A percentile compares a stretch with the other conserved stretches of the same genome.
These are phyloP conservation scores for Daphoenositta chrysoptera DNA, from an alignment of 2,113 vertebrate genomes.

Conservation along the genomic window DNA sequence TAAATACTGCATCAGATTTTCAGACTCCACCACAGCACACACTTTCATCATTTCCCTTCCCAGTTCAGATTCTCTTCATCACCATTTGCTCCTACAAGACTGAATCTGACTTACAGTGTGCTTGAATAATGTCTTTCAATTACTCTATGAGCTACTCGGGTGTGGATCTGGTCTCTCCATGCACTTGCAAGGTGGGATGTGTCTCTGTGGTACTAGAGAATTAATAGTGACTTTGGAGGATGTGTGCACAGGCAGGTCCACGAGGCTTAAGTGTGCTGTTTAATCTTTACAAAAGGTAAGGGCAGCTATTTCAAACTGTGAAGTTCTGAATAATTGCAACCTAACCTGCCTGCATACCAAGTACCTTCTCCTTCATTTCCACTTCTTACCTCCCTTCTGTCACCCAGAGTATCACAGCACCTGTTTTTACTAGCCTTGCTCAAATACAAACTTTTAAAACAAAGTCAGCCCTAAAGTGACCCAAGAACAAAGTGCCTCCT, in stretches of 20 bases:
- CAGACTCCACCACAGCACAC: not conserved
- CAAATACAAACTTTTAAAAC: not conserved
- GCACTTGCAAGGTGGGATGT: not conserved
- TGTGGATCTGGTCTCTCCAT: not conserved
- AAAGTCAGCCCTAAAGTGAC: not conserved
- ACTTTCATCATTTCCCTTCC: not conserved
- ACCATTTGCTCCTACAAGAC: not conserved
- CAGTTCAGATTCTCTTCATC: not conserved
- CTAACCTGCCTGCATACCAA: not conserved
- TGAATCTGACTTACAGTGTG: not conserved
- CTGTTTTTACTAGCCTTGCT: not conserved
- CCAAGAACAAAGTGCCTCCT: not conserved
- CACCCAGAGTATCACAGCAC: not conserved
- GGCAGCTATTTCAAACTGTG: slow-evolving; percentile 23
- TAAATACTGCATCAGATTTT: not conserved
- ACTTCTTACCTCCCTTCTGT: not conserved
- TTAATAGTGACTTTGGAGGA: slow-evolving; percentile 30
- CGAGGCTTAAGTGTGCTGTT: slow-evolving; percentile 20
- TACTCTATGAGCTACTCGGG: not conserved
- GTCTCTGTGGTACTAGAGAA: not conserved
- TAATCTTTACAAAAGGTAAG: slow-evolving; percentile 34
- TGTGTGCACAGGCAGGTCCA: slow-evolving; percentile 9
- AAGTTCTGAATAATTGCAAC: slow-evolving; percentile 34
- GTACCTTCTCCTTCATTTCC: slow-evolving; percentile 1
- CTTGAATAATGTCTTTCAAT: slow-evolving; percentile 24